These are phyloP conservation scores for Mus spicilegus DNA, from an alignment of 2,113 vertebrate species.

Conservation along the genomic window DNA sequence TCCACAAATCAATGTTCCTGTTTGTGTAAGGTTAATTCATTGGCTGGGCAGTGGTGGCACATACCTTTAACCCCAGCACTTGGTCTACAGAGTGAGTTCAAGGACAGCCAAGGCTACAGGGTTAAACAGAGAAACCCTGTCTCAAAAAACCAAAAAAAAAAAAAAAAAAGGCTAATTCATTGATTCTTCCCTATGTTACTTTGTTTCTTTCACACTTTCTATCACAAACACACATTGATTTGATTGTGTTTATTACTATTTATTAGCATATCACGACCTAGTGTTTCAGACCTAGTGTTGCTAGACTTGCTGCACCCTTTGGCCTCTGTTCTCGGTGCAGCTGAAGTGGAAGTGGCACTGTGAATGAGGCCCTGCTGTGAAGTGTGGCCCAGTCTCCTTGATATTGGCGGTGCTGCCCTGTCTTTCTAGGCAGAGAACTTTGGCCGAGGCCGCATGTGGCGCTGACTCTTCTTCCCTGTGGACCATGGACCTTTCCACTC, in stretches of 20 bases:
- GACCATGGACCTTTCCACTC: constrained; percentile 18
- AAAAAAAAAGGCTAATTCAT: not conserved
- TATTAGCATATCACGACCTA: not conserved
- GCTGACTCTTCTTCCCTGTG: not conserved
- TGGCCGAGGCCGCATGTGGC: rapidly evolving
- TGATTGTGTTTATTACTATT: not conserved
- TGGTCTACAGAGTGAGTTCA: no score
- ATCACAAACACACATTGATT: not conserved
- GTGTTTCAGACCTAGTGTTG: not conserved
- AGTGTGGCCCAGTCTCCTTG: not conserved
- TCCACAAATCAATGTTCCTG: not conserved
- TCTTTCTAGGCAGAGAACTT: not conserved
- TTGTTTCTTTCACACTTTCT: not conserved
- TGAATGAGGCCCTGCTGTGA: no score
- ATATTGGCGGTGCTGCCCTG: not conserved
- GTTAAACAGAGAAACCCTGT: no score
- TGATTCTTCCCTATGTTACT: not conserved
- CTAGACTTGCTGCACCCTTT: not conserved
- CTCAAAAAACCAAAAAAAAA: no score
- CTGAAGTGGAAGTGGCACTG: rapidly evolving
- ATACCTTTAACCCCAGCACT: no score
- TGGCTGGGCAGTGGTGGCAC: no score
- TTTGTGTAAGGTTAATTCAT: not conserved
- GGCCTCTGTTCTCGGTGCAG: not conserved
- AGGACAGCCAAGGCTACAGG: no score